A percentile compares a stretch with the other conserved stretches of the same genome.
These are phyloP conservation scores for Intellagama lesueurii DNA, from an alignment of 2,797 vertebrate species.

Conservation along the genomic window DNA sequence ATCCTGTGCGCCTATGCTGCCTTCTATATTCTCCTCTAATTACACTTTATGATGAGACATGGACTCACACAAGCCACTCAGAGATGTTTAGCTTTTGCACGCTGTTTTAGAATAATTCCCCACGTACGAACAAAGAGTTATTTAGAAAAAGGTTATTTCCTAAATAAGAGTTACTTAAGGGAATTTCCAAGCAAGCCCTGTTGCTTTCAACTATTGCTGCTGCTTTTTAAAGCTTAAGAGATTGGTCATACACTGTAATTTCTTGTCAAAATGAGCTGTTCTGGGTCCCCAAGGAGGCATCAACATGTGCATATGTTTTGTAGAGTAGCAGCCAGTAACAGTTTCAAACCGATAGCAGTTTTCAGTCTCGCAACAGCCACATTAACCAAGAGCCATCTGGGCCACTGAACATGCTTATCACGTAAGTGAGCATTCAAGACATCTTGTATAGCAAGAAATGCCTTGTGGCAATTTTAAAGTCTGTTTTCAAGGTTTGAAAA, in stretches of 20 bases:
- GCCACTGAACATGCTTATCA: neutral
- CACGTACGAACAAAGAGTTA: slow-evolving; percentile 65
- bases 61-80: neutral
- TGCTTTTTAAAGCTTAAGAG: slow-evolving; percentile 52
- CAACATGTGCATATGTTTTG: neutral
- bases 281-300: neutral
- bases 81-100: slow-evolving; percentile 50
- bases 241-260: slow-evolving; percentile 1
- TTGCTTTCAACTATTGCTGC: slow-evolving; percentile 52
- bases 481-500: neutral
- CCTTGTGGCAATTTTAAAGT: neutral
- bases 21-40: neutral
- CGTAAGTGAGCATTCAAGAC: neutral
- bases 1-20: neutral
- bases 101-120: slow-evolving; percentile 60
- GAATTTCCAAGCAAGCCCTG: slow-evolving; percentile 71
- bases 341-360: neutral
- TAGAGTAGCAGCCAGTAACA: neutral
- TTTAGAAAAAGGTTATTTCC: slow-evolving; percentile 72
- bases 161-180: slow-evolving; percentile 64
- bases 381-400: slow-evolving; percentile 20
- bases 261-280: slow-evolving; percentile 18
- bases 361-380: neutral
- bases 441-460: neutral
- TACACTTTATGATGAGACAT: neutral